A percentile compares a stretch with the other conserved stretches of the same genome.
Evolutionary conservation across 2,113 vertebrate genomes (phyloP).

Genomic region (Oplegnathus fasciatus): DNA sequence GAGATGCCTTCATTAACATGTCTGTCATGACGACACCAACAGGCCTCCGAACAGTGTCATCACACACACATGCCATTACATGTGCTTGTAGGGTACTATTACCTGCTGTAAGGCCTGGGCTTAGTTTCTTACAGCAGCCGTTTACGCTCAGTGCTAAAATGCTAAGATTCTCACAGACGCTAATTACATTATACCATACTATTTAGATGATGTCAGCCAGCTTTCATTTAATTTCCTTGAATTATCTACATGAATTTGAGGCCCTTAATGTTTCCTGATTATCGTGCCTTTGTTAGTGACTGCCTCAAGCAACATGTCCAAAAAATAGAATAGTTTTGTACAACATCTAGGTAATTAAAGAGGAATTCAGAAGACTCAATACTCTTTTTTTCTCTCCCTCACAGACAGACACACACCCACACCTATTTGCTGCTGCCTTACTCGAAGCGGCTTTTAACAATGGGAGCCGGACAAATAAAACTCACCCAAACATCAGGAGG

Average conservation of each 20-base stretch:
- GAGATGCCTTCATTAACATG: conserved; percentile 11
- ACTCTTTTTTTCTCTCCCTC: conserved; percentile 10
- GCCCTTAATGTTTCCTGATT: conserved; percentile 30
- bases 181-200: conserved; percentile 29
- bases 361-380: conserved; percentile 36
- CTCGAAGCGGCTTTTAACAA: conserved; percentile 72
- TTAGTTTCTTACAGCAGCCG: conserved; percentile 32
- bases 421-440: conserved; percentile 51
- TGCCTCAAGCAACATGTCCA: conserved; percentile 12
- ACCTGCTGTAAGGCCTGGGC: conserved; percentile 30
- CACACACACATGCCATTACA: conserved; percentile 34
- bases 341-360: conserved; percentile 49
- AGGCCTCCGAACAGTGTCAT: conserved; percentile 15
- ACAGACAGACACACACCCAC: conserved; percentile 34
- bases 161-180: background rate
- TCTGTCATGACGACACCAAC: conserved; percentile 45
- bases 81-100: conserved; percentile 8
- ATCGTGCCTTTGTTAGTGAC: conserved; percentile 10
- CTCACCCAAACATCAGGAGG: conserved; percentile 77
- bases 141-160: conserved; percentile 14
- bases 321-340: conserved; percentile 39
- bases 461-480: conserved; percentile 81
- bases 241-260: conserved; percentile 6
- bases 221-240: conserved; percentile 27
- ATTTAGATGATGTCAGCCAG: conserved; percentile 42